These are phyloP conservation scores for Atethmia centrago DNA, from an alignment of 2,888 invertebrate genomes.

Conservation along the genomic window DNA sequence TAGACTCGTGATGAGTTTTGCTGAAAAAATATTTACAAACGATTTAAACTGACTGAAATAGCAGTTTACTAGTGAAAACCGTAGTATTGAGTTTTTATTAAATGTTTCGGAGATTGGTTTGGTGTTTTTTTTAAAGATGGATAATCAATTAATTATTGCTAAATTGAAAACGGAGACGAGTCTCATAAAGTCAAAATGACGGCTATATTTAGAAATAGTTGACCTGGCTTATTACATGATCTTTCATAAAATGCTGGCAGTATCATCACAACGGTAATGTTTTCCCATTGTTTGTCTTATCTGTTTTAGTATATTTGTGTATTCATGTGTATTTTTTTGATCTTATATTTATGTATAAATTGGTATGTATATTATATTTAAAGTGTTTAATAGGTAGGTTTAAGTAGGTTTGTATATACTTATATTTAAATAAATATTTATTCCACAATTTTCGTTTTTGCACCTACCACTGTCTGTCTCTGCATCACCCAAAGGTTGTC, in stretches of 20 bases:
- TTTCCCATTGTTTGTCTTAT: too few relatives aligned
- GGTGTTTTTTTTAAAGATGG: not conserved
- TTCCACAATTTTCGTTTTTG: too few relatives aligned
- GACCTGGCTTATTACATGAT: not conserved
- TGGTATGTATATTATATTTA: too few relatives aligned
- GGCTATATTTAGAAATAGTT: not conserved
- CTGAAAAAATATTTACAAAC: constrained; percentile 67
- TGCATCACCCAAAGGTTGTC: too few relatives aligned
- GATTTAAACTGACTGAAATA: constrained; percentile 62
- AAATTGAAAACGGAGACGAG: not conserved
- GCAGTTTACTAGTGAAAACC: constrained; percentile 26
- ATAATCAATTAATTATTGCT: not conserved
- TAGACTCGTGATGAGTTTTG: constrained; percentile 59
- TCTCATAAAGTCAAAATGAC: not conserved
- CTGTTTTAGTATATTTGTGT: too few relatives aligned
- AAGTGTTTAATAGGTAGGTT: too few relatives aligned
- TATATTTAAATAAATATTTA: too few relatives aligned
- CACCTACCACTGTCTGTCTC: too few relatives aligned
- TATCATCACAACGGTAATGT: too few relatives aligned
- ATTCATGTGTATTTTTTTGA: too few relatives aligned
- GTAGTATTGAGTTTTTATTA: constrained; percentile 27
- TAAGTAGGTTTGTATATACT: too few relatives aligned
- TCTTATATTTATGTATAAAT: too few relatives aligned
- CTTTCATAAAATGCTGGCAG: not conserved
- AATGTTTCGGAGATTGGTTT: constrained; percentile 12